Evolutionary conservation across 2,888 invertebrate genomes (phyloP).

Genomic region (Xylophagus ater): DNA sequence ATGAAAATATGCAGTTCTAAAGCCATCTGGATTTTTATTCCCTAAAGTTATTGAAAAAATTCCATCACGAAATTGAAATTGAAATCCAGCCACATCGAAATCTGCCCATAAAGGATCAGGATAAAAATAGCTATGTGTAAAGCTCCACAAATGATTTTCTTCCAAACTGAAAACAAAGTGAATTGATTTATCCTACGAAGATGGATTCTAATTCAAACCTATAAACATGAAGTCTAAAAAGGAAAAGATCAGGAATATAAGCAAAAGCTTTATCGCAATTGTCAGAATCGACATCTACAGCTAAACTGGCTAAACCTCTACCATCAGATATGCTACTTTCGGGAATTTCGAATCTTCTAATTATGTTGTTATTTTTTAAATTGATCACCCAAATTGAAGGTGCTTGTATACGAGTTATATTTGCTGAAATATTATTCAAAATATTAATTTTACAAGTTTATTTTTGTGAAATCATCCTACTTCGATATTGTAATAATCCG

Average conservation of each 20-base stretch:
- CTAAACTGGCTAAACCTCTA: slow-evolving; percentile 53
- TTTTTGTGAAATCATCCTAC: slow-evolving; percentile 34
- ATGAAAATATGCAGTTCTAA: slow-evolving; percentile 61
- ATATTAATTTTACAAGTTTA: not conserved
- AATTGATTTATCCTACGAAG: not conserved
- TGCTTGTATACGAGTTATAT: slow-evolving; percentile 40
- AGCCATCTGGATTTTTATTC: slow-evolving; percentile 42
- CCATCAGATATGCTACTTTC: slow-evolving; percentile 34
- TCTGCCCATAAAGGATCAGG: slow-evolving; percentile 60
- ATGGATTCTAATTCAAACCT: slow-evolving; percentile 22
- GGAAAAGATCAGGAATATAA: slow-evolving; percentile 48
- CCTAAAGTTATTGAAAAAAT: slow-evolving; percentile 61
- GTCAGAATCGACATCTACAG: slow-evolving; percentile 48
- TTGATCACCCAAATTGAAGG: slow-evolving; percentile 58
- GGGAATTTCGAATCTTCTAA: slow-evolving; percentile 44
- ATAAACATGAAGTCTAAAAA: slow-evolving; percentile 36
- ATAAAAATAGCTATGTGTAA: slow-evolving; percentile 62
- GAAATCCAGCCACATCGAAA: slow-evolving; percentile 52
- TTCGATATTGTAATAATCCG: slow-evolving; percentile 56
- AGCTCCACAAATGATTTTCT: slow-evolving; percentile 55
- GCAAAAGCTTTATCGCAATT: slow-evolving; percentile 55
- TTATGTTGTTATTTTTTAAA: slow-evolving; percentile 47
- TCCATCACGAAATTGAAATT: slow-evolving; percentile 72
- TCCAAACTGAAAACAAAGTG: slow-evolving; percentile 44
- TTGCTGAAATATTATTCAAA: slow-evolving; percentile 20